Evolutionary conservation across 2,797 vertebrate genomes (phyloP), one percentile per base, ranked within the genome.

Genomic region (Lateolabrax maculatus): DNA sequence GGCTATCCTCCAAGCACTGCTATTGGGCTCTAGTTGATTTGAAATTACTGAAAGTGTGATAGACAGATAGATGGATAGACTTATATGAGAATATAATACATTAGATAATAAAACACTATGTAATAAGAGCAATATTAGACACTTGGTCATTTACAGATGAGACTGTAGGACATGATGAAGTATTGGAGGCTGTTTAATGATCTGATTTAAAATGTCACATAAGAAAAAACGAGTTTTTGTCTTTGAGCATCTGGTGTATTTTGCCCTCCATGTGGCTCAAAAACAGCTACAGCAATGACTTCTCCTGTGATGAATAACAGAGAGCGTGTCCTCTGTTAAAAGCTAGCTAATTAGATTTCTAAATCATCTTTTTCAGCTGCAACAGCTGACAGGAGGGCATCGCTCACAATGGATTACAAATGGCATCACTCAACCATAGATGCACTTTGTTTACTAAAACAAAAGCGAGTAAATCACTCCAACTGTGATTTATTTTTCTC

Each of bases 261-360:
- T 81, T 65, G 37, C 16, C 57, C 6, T 51, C 82, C 19, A 4
- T 25, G 69, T 60, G 36, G 51, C 69, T 76, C 25, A 57, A 13
- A 27, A 72, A 37, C 37, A 16, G 51, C 71, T 51, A 1, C 27
- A 37, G 29, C 74, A 76, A 79, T 71, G 15, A 77, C 44, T 81
- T 67, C 51, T 41, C 27, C 41, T 56, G 48, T 77, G 62, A 74
- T 86, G 52, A 77, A 89, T 83, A 79, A 81, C 57, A 27, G 71
- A 39, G 63, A 77, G 55, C 34, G 1, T 69, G 73, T 75, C 77
- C 51, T 84, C 53, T 76, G 77, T 82, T 88, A 77, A 84, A 77
- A 76, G 58, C 49, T 6, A 19, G 70, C 79, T 91, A 90, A 90
- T 92, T 91, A 79, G 73, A 80, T 89, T 88, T 81, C 53, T 83